Conservation (phyloP, 2,113 vertebrate species). For the Silurus meridionalis region DNA sequence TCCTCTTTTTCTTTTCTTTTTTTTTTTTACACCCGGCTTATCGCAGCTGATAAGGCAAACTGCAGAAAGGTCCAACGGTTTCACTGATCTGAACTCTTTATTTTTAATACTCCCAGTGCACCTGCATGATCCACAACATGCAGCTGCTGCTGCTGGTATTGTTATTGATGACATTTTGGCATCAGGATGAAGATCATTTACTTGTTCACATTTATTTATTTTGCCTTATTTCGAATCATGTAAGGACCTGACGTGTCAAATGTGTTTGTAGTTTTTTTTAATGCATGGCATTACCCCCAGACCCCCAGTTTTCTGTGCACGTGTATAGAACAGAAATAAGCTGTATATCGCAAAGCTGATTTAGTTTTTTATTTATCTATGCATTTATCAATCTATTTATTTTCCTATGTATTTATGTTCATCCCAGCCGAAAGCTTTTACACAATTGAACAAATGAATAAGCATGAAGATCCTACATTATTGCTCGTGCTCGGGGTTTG, state of each 20-base stretch:
- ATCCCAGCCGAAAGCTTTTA: not conserved
- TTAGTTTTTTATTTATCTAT: too few relatives aligned
- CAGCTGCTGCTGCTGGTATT: not conserved
- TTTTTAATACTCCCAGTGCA: not conserved
- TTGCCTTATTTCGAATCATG: not conserved
- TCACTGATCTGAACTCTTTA: not conserved
- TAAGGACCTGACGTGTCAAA: not conserved
- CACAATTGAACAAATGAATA: not conserved
- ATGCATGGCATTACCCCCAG: too few relatives aligned
- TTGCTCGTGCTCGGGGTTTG: too few relatives aligned
- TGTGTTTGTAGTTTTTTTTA: not conserved
- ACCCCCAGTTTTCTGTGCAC: not conserved
- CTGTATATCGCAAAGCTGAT: not conserved
- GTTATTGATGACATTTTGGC: not conserved
- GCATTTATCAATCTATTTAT: too few relatives aligned
- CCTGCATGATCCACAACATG: not conserved
- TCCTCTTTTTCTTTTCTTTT: not conserved
- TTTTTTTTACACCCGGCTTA: slow-evolving; percentile 3
- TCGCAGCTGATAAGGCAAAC: slow-evolving; percentile 11
- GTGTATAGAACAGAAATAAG: not conserved
- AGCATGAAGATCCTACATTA: not conserved
- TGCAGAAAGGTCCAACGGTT: slow-evolving; percentile 10
- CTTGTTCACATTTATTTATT: not conserved
- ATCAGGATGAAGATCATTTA: not conserved
- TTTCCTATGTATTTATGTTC: not conserved